phyloP scores from a whole-genome alignment of 2,113 vertebrate genomes.

The Bolborhynchus lineola region DNA sequence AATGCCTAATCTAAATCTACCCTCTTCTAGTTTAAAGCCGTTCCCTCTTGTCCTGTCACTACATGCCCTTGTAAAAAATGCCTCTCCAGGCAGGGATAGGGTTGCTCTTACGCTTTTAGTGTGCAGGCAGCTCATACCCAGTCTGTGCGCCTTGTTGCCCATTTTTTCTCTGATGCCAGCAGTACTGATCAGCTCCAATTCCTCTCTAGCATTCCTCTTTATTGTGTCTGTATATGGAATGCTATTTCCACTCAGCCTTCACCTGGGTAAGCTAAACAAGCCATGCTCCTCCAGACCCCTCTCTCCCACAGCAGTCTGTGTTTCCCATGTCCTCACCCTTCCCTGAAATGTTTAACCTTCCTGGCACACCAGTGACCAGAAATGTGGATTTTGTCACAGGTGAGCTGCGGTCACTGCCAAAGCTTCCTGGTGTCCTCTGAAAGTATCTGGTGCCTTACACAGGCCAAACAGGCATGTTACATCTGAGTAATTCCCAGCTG shows the following conservation, averaged over 20 bases:
- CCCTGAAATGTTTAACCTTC: background rate
- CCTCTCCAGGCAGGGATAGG: background rate
- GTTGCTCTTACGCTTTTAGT: background rate
- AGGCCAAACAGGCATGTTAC: rapidly evolving
- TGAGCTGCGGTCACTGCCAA: background rate
- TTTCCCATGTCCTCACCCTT: background rate
- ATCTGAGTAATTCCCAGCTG: background rate
- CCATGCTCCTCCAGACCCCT: background rate
- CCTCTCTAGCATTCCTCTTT: background rate
- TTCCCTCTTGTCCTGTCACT: background rate
- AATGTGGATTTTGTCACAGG: background rate
- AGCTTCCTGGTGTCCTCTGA: background rate
- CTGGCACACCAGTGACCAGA: background rate
- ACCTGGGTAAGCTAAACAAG: background rate
- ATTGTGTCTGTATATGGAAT: background rate
- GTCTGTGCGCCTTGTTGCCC: background rate
- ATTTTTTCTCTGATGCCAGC: background rate
- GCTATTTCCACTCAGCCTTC: background rate
- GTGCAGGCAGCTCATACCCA: background rate
- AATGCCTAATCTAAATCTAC: background rate
- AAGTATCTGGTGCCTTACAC: background rate
- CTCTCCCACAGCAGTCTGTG: background rate
- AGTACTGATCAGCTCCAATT: background rate
- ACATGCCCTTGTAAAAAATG: background rate
- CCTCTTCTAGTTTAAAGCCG: background rate